These are phyloP conservation scores for Poeciliopsis retropinna DNA, from an alignment of 2,113 vertebrate genomes.

Conservation along the genomic window DNA sequence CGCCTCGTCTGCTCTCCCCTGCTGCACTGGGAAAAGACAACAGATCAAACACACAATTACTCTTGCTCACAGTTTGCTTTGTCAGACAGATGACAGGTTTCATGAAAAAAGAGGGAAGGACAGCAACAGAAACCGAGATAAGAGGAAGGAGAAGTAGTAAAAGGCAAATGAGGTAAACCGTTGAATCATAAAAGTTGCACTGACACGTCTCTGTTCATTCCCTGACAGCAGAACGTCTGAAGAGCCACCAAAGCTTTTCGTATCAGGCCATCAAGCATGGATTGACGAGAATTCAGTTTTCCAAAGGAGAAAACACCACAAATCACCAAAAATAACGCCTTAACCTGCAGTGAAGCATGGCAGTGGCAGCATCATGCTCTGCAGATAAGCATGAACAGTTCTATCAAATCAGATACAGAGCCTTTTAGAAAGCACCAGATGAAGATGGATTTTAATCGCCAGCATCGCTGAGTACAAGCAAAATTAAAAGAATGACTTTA, in stretches of 20 bases:
- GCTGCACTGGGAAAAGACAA: neutral
- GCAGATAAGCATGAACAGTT: no score
- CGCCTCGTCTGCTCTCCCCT: conserved; percentile 13
- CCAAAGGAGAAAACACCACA: neutral
- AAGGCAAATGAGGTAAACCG: neutral
- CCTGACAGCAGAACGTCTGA: no score
- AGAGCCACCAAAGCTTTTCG: no score
- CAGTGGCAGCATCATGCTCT: neutral
- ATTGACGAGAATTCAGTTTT: no score
- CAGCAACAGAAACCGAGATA: conserved; percentile 27
- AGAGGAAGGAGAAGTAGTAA: conserved; percentile 50
- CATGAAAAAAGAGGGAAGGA: conserved; percentile 43
- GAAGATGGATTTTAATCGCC: no score
- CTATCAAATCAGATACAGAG: no score
- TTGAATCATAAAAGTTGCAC: conserved; percentile 1
- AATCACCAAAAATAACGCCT: neutral
- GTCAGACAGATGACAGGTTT: conserved; percentile 10
- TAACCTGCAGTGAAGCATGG: neutral
- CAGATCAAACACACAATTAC: neutral
- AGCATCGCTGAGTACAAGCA: no score
- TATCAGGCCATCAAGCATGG: no score
- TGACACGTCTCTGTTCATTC: neutral
- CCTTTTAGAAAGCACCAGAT: no score
- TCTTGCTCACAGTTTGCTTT: neutral
- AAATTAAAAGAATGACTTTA: no score